Evolutionary conservation across 2,888 invertebrate species (phyloP).

Genomic region (Leptura quadrifasciata): DNA sequence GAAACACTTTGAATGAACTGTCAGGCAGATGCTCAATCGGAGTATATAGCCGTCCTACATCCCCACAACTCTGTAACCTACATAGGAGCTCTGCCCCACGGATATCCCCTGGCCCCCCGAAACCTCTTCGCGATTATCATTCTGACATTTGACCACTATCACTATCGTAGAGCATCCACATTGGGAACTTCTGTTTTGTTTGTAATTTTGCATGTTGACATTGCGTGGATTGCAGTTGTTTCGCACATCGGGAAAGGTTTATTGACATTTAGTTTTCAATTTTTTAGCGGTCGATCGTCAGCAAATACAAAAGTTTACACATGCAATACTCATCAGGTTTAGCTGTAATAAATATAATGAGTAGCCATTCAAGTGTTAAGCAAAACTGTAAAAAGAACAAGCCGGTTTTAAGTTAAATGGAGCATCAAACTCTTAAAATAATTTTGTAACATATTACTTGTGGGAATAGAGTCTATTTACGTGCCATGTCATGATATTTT

Average conservation of each 20-base stretch:
- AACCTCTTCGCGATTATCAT: slow-evolving; percentile 48
- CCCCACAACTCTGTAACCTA: slow-evolving; percentile 73
- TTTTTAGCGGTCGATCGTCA: too few relatives aligned
- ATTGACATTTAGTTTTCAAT: neutral
- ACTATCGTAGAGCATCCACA: slow-evolving; percentile 57
- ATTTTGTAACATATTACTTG: too few relatives aligned
- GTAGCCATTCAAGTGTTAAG: too few relatives aligned
- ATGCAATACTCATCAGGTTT: too few relatives aligned
- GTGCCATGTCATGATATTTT: too few relatives aligned
- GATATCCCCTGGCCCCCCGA: slow-evolving; percentile 32
- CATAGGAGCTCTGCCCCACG: slow-evolving; percentile 59
- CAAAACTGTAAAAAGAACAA: too few relatives aligned
- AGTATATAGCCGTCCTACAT: slow-evolving; percentile 74
- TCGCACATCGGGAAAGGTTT: neutral
- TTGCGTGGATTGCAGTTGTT: neutral
- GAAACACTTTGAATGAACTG: slow-evolving; percentile 69
- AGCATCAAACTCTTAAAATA: too few relatives aligned
- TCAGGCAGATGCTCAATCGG: slow-evolving; percentile 62
- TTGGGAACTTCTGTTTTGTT: slow-evolving; percentile 14
- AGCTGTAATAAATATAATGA: too few relatives aligned
- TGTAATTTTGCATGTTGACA: slow-evolving; percentile 13
- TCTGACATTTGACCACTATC: slow-evolving; percentile 65
- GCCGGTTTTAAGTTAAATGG: too few relatives aligned
- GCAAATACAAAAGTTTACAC: too few relatives aligned
- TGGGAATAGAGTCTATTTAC: too few relatives aligned